Percentiles rank a stretch among this genome's conserved stretches.
Evolutionary conservation across 2,797 vertebrate genomes (phyloP).

Genomic region (Sebastes nivosus): DNA sequence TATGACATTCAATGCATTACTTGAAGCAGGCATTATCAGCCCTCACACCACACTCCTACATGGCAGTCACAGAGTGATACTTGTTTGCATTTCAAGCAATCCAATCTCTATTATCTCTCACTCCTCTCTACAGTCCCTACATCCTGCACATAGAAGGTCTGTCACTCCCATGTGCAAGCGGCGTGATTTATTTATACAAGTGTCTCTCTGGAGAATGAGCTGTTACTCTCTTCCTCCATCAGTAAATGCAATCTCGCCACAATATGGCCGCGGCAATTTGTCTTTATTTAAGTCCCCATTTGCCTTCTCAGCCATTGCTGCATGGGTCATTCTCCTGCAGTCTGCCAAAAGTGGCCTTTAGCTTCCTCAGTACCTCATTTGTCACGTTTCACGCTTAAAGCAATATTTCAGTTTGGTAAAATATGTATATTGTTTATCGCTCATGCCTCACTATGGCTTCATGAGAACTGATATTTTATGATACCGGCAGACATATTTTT

Average conservation of each 20-base stretch:
- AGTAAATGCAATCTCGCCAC: conserved; percentile 81
- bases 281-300: conserved; percentile 82
- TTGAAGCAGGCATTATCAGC: conserved; percentile 17
- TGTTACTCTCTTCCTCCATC: conserved; percentile 75
- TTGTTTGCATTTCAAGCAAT: conserved; percentile 40
- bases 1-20: not conserved
- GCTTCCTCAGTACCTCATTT: conserved; percentile 69
- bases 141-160: conserved; percentile 45
- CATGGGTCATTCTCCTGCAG: conserved; percentile 66
- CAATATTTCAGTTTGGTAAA: conserved; percentile 31
- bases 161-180: conserved; percentile 56
- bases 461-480: conserved; percentile 1
- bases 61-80: conserved; percentile 9
- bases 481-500: not conserved
- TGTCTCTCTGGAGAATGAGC: conserved; percentile 73
- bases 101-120: conserved; percentile 30
- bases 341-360: conserved; percentile 64
- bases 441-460: conserved; percentile 15
- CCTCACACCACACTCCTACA: not conserved
- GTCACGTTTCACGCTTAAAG: conserved; percentile 59
- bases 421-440: conserved; percentile 25
- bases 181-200: conserved; percentile 80
- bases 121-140: conserved; percentile 30
- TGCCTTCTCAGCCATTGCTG: conserved; percentile 62
- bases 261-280: conserved; percentile 72